A percentile compares a stretch with the other conserved stretches of the same genome.
These are phyloP conservation scores for Spondyliosoma cantharus DNA, from an alignment of 2,797 vertebrate genomes.

Conservation along the genomic window DNA sequence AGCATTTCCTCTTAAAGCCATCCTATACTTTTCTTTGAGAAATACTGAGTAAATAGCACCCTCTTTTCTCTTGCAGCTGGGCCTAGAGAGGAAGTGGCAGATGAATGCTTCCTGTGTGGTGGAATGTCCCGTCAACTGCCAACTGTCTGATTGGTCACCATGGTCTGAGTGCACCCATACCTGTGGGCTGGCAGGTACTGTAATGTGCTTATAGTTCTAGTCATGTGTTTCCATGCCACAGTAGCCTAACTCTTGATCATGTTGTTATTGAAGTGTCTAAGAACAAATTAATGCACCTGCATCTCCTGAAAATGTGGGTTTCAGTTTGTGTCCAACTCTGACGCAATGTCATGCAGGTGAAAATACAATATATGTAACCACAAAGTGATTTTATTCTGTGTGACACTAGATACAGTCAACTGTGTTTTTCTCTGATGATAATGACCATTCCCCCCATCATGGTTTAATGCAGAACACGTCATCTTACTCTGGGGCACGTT, in stretches of 20 bases:
- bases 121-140: constrained; percentile 96
- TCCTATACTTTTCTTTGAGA: not conserved
- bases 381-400: not conserved
- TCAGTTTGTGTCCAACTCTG: not conserved
- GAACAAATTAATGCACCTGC: too few species aligned
- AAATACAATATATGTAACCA: not conserved
- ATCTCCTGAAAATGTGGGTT: not conserved
- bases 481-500: too few species aligned
- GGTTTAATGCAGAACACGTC: too few species aligned
- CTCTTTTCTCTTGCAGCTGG: constrained; percentile 76
- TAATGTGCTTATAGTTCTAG: not conserved
- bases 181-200: constrained; percentile 84
- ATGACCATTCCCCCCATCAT: too few species aligned
- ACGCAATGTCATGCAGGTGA: not conserved
- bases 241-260: not conserved
- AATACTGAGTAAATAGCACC: not conserved
- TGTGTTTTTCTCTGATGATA: not conserved
- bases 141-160: constrained; percentile 94
- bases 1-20: not conserved
- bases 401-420: not conserved
- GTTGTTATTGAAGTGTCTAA: not conserved
- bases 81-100: constrained; percentile 93
- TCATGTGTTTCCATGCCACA: not conserved
- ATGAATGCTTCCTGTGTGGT: constrained; percentile 94
- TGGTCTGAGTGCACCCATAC: constrained; percentile 94